phyloP scores from a whole-genome alignment of 2,888 invertebrate genomes.

The Parnassius mnemosyne region DNA sequence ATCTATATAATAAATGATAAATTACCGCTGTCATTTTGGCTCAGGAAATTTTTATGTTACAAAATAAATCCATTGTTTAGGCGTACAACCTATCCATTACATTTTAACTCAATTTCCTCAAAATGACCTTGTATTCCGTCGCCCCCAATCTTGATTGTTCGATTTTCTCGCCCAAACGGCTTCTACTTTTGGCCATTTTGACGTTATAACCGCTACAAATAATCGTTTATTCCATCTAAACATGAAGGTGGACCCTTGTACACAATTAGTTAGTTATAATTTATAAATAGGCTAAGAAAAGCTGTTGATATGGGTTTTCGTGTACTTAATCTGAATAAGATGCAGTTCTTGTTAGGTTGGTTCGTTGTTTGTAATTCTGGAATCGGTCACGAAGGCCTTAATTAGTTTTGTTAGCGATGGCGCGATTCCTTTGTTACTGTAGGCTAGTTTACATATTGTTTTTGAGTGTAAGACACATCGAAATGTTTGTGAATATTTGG shows the following conservation, averaged over 20 bases:
- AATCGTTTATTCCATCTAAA: slow-evolving; percentile 30
- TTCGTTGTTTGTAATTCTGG: slow-evolving; percentile 1
- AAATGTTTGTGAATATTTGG: no score
- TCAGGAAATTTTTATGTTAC: slow-evolving; percentile 17
- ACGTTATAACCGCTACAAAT: slow-evolving; percentile 16
- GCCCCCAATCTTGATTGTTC: slow-evolving; percentile 11
- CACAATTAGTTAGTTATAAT: slow-evolving; percentile 21
- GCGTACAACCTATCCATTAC: slow-evolving; percentile 8
- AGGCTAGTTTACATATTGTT: no score
- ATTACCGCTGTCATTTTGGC: no score
- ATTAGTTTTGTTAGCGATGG: neutral
- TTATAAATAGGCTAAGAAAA: slow-evolving; percentile 16
- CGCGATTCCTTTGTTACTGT: neutral
- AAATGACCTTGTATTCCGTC: slow-evolving; percentile 21
- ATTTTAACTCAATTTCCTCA: slow-evolving; percentile 15
- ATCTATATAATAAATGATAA: no score
- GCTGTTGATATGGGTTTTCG: slow-evolving; percentile 7
- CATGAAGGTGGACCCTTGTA: slow-evolving; percentile 30
- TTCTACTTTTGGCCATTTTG: slow-evolving; percentile 25
- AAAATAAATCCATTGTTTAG: slow-evolving; percentile 15
- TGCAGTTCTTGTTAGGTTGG: neutral
- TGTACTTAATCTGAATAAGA: slow-evolving; percentile 17
- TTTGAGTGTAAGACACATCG: no score
- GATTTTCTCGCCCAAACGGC: slow-evolving; percentile 28
- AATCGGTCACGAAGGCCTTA: slow-evolving; percentile 18